Evolutionary conservation across 2,797 vertebrate species (phyloP).

Genomic region (Sebastiscus tertius): DNA sequence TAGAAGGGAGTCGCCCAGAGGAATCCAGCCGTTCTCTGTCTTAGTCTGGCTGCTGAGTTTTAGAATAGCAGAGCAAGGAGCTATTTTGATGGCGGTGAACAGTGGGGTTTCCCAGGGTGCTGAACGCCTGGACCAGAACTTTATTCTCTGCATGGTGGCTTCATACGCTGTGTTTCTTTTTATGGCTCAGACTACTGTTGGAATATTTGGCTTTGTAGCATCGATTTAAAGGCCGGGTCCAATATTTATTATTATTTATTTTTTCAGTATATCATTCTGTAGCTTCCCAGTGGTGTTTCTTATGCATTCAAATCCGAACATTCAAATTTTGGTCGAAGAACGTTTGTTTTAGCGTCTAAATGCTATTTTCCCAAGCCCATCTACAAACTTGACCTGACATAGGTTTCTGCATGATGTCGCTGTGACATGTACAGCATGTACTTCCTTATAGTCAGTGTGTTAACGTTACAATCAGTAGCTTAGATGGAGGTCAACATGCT

Average conservation of each 20-base stretch:
- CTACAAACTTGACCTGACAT: not conserved
- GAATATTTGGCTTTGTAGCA: not conserved
- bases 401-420: not conserved
- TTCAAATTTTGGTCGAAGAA: not conserved
- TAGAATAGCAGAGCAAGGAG: slow-evolving; percentile 3
- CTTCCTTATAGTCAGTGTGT: not conserved
- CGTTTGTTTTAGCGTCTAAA: not conserved
- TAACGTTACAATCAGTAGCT: accelerated
- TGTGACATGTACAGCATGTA: not conserved
- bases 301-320: not conserved
- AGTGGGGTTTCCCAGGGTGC: not conserved
- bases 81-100: not conserved
- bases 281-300: not conserved
- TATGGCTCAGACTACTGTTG: not conserved
- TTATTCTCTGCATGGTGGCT: not conserved
- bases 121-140: not conserved
- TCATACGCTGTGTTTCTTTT: not conserved
- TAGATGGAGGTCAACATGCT: no score
- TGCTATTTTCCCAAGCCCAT: not conserved
- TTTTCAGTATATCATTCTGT: not conserved
- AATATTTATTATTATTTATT: not conserved
- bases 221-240: not conserved
- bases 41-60: not conserved
- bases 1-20: slow-evolving; percentile 27
- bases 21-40: slow-evolving; percentile 32